A percentile compares a stretch with the other conserved stretches of the same genome.
phyloP scores from a whole-genome alignment of 2,888 invertebrate species.

The Tolmerus cingulatus region DNA sequence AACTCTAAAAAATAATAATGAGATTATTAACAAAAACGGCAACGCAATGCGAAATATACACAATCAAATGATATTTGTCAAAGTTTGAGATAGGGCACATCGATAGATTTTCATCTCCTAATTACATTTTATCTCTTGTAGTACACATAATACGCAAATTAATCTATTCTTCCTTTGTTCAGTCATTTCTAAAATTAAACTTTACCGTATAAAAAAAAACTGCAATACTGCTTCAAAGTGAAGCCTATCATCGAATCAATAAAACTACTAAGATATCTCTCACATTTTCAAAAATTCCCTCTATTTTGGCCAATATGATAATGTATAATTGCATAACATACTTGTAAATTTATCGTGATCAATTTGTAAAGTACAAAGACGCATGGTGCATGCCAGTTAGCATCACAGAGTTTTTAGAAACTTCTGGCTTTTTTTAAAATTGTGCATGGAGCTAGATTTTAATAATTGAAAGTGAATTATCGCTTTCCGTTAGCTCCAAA shows the following conservation, averaged over 20 bases:
- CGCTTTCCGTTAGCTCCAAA: no score
- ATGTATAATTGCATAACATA: background rate
- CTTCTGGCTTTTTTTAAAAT: background rate
- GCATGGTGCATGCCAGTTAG: background rate
- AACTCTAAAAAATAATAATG: slow-evolving; percentile 22
- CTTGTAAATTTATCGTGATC: background rate
- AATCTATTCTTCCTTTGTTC: background rate
- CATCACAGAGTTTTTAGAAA: background rate
- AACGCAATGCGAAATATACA: background rate
- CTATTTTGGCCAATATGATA: background rate
- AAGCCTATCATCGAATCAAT: background rate
- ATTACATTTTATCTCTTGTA: background rate
- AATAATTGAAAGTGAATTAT: no score
- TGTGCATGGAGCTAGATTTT: no score
- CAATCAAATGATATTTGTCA: slow-evolving; percentile 29
- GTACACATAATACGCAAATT: background rate
- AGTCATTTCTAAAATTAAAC: background rate
- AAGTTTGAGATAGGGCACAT: background rate
- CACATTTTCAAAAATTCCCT: background rate
- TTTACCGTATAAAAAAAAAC: background rate
- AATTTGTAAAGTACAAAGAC: background rate
- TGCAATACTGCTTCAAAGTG: background rate
- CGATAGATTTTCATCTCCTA: background rate
- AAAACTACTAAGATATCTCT: background rate
- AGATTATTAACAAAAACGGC: slow-evolving; percentile 13